Evolutionary conservation across 2,113 vertebrate genomes (phyloP), one percentile per base, ranked within the genome.

Genomic region (Prietella phreatophila): DNA sequence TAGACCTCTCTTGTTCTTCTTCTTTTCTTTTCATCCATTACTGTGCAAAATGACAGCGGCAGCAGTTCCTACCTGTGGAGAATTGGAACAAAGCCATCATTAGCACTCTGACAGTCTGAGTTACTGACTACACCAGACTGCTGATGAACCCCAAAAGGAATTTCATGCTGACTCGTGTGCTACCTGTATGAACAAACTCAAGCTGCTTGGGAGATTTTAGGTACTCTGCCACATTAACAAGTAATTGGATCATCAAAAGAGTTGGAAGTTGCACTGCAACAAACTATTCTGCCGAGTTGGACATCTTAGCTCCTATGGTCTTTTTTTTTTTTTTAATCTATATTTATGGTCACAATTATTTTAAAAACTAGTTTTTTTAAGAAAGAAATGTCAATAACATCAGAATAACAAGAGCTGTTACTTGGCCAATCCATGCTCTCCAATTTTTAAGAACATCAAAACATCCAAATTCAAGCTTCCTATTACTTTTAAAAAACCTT

Each of bases 151-250:
- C 87, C 58, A 83, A 85, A 78, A 84, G 83, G 90, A 92, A 92
- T 92, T 89, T 90, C 92, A 89, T 87, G 88, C 81, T 75, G 55
- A 90, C 86, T 86, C 89, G 88, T 88, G 88, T 84, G 89, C 87
- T 84, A 88, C 87, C 87, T 85, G 87, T 27, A 88, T 55, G 15
- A 53, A 75, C 60, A 56, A 73, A 89, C 81, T 91, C 87, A 65
- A n/a, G 90, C 86, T 67, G 82, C 67, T 85, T 81, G 25, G 88
- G 82, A 81, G 88, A 88, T 73, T 89, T 85, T 83, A 81, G 89
- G 88, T 92, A 92, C 84, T 92, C 86, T 91, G 91, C 89, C 92
- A 91, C 78, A 19, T 88, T 90, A 89, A 89, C 91, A 91, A 90
- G 91, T 88, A 85, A 89, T 89, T 87, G 86, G 86, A 87, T 73